phyloP scores from a whole-genome alignment of 1,140 invertebrate species.

The Orius insidiosus region DNA sequence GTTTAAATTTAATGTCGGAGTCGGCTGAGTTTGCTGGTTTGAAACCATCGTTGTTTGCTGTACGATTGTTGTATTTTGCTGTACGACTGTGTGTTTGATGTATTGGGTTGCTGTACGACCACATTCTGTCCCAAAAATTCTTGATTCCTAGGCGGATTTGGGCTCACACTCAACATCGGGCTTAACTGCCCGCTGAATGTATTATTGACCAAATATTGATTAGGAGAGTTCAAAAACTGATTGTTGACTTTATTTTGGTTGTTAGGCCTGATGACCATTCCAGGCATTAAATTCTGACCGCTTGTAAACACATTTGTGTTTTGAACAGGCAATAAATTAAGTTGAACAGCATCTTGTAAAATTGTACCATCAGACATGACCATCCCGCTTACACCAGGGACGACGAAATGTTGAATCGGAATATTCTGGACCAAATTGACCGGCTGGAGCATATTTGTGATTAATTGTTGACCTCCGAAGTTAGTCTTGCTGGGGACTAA shows the following conservation, averaged over 20 bases:
- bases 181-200: slow-evolving; percentile 58
- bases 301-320: slow-evolving; percentile 34
- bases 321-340: slow-evolving; percentile 58
- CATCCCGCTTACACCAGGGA: slow-evolving; percentile 63
- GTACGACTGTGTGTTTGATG: slow-evolving; percentile 29
- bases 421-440: slow-evolving; percentile 65
- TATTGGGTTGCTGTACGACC: slow-evolving; percentile 13
- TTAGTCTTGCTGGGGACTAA: slow-evolving; percentile 51
- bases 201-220: slow-evolving; percentile 54
- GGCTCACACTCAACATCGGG: slow-evolving; percentile 53
- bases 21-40: slow-evolving; percentile 35
- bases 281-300: slow-evolving; percentile 45
- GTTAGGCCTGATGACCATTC: slow-evolving; percentile 55
- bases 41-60: slow-evolving; percentile 52
- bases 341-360: too few relatives aligned
- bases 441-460: slow-evolving; percentile 52
- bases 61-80: slow-evolving; percentile 49
- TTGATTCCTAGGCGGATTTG: slow-evolving; percentile 27
- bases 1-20: slow-evolving; percentile 17
- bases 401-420: slow-evolving; percentile 63
- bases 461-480: slow-evolving; percentile 21
- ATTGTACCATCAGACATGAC: too few relatives aligned
- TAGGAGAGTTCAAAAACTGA: slow-evolving; percentile 38
- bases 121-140: slow-evolving; percentile 13
- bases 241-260: slow-evolving; percentile 17